Percentiles rank a stretch among this genome's conserved stretches.
phyloP scores from a whole-genome alignment of 1,140 invertebrate species.

The Calliopsis andreniformis region DNA sequence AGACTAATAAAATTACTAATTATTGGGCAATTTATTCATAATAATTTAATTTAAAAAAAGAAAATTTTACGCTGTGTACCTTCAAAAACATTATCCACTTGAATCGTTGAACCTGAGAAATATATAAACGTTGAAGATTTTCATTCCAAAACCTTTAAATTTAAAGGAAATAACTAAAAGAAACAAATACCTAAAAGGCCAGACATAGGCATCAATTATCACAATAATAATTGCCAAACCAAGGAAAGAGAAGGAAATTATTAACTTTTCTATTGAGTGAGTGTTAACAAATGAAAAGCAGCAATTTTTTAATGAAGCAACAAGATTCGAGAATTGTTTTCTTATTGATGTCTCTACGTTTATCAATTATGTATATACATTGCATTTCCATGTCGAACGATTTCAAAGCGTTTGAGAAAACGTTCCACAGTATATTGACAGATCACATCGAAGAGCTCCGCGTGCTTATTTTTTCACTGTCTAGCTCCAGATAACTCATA shows the following conservation, averaged over 20 bases:
- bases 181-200: not conserved
- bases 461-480: conserved; percentile 50
- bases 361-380: not conserved
- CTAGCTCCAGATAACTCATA: not conserved
- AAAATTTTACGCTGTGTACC: not conserved
- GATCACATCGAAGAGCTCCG: conserved; percentile 21
- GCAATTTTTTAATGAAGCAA: too few species aligned
- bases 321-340: too few species aligned
- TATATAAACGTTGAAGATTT: conserved; percentile 35
- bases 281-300: too few species aligned
- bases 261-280: not conserved
- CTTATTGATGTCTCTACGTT: not conserved
- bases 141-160: conserved; percentile 19
- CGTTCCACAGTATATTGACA: conserved; percentile 26
- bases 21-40: too few species aligned
- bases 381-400: conserved; percentile 10
- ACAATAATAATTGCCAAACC: too few species aligned
- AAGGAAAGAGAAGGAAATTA: not conserved
- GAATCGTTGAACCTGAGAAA: conserved; percentile 26
- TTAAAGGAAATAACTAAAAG: not conserved
- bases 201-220: not conserved
- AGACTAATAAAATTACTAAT: not conserved
- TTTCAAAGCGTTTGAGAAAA: conserved; percentile 5
- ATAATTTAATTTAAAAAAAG: too few species aligned
- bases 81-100: not conserved